These are phyloP conservation scores for Rhodinocichla rosea DNA, from an alignment of 2,113 vertebrate species.

Conservation along the genomic window DNA sequence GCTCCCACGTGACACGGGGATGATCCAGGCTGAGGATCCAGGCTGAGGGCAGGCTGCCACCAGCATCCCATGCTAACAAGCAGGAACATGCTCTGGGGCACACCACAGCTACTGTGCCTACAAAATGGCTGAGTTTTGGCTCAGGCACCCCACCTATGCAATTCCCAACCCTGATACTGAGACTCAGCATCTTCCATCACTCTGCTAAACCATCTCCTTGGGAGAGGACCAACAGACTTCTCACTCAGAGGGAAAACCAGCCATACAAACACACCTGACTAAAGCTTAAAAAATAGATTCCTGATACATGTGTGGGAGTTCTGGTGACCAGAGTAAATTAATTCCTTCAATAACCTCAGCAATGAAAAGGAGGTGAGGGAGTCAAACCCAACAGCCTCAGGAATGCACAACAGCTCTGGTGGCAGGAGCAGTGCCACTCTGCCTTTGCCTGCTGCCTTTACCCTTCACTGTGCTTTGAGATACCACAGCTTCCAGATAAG, in stretches of 20 bases:
- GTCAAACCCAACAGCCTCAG: neutral
- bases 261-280: neutral
- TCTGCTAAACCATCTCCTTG: neutral
- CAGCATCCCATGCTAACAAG: neutral
- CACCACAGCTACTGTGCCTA: neutral
- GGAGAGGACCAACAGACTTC: neutral
- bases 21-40: neutral
- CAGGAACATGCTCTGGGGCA: conserved; percentile 5
- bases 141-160: neutral
- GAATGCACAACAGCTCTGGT: neutral
- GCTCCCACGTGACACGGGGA: neutral
- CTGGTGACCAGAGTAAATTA: neutral
- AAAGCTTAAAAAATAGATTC: neutral
- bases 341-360: neutral
- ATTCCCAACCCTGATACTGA: neutral
- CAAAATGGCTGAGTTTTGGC: conserved; percentile 18
- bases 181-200: neutral
- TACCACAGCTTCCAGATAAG: neutral
- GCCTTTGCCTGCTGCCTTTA: neutral
- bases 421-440: neutral
- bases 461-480: neutral
- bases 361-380: neutral
- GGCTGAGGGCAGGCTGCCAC: neutral
- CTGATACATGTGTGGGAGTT: neutral
- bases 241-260: neutral